Evolutionary conservation across 2,113 vertebrate species (phyloP), one percentile per base, ranked within the genome.

Genomic region (Corythoichthys haematopterus): DNA sequence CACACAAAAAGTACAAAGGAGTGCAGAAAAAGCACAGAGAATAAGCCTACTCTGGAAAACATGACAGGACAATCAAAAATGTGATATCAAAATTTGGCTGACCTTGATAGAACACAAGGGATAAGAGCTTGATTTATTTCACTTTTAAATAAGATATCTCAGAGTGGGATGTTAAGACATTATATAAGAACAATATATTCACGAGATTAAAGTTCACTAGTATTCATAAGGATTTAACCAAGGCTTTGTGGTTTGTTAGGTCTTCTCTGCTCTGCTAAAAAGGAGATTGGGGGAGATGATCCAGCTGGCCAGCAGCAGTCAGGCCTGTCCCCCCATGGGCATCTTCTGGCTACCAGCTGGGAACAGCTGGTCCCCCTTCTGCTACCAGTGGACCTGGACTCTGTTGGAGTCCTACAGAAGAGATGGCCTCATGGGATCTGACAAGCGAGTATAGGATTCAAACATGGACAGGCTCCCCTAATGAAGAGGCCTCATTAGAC

Each of bases 291-390:
- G 38, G 85, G 76, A 85, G 80, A 85, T 84, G 84, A 84, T 43
- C 40, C 88, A 92, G 86, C 86, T 89, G 88, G 85, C 82, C 80
- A 76, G 85, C 83, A 90, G 88, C 83, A 82, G 79, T 85, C 87
- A 88, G 38, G 71, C 81, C 83, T 75, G 73, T 87, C 89, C 89
- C 20, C 84, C 87, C 80, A 82, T 80, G 81, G 86, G 80, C 80
- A 70, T 81, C 79, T 35, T 77, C 76, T 87, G 85, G 84, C 84
- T 74, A 72, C 87, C 90, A 91, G 88, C 90, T 90, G 91, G 80
- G 90, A 91, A 90, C 91, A 92, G 88, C 91, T 92, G 91, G 88
- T 87, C 84, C 70, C 65, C 71, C 76, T 84, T 83, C 82, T 83
- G 83, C 80, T 81, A 69, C 74, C 77, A 71, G 78, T 60, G 28